phyloP scores from a whole-genome alignment of 2,113 vertebrate species.

The Fregetta grallaria region DNA sequence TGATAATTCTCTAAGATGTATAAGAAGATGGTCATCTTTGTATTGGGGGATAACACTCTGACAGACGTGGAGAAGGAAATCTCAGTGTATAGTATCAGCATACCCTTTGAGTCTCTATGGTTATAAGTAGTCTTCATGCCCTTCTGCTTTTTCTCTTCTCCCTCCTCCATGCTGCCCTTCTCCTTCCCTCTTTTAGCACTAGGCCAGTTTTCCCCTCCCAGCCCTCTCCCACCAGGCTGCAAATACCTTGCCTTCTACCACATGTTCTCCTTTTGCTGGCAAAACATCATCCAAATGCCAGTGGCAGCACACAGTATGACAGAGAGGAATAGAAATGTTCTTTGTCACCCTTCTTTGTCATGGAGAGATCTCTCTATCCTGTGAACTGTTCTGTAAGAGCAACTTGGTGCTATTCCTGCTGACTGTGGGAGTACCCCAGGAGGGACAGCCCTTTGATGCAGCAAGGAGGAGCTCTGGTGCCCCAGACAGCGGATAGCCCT shows the following conservation, averaged over 20 bases:
- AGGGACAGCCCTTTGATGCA: neutral
- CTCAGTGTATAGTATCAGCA: neutral
- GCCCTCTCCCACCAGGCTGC: neutral
- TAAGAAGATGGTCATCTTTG: neutral
- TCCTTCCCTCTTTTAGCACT: neutral
- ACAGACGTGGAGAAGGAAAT: neutral
- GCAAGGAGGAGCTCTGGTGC: neutral
- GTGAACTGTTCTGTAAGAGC: neutral
- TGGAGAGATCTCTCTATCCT: rapidly evolving
- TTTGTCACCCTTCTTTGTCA: neutral
- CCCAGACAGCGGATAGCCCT: neutral
- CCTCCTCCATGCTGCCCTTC: neutral
- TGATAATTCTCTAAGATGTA: neutral
- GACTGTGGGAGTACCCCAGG: neutral
- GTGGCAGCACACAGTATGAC: neutral
- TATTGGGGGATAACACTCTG: neutral
- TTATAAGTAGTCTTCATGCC: neutral
- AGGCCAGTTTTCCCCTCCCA: neutral
- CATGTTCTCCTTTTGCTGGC: neutral
- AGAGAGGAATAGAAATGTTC: neutral
- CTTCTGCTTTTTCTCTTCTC: neutral
- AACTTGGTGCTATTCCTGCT: neutral
- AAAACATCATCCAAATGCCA: neutral
- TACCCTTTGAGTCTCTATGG: neutral
- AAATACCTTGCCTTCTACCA: neutral